Evolutionary conservation across 1,140 invertebrate genomes (phyloP), one percentile per base, ranked within the genome.

Genomic region (Trachymyrmex cornetzi): DNA sequence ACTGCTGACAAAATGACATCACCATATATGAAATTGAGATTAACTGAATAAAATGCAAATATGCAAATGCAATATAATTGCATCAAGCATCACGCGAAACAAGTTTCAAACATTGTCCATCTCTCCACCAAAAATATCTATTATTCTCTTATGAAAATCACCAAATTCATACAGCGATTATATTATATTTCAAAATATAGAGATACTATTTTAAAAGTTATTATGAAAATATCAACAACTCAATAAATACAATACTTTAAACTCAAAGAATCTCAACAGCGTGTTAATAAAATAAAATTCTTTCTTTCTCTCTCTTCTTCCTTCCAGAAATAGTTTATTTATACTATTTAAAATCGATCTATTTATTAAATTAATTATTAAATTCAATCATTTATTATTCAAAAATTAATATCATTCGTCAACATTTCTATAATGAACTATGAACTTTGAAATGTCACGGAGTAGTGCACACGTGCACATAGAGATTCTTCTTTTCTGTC

Each of bases 401-500:
- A 57, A 71, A 88, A 86, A 63, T 89, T 44, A 38, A 27, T 12
- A n/a, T 66, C 44, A 22, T 59, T 57, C 16, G 34, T 71, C 48
- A 30, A 11, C 67, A 67, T n/a, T 67, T 34, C 55, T 57, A n/a
- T 14, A 55, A n/a, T 77, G 72, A 81, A 81, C 80, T 44, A 79
- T 90, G 85, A 90, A 90, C 88, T 90, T 87, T 80, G 77, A 90
- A 90, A 89, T 87, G 88, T 90, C 79, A 85, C 66, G 44, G 74
- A 79, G 38, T 27, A 24, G 66, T 84, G 88, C 81, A 84, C 59
- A 80, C 79, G 77, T 87, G 86, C 16, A 71, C 44, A 57, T 71
- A 71, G 50, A 80, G 27, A 81, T 81, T 74, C 38, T 61, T 75
- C 69, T 88, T 85, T 90, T 59, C 81, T 55, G 19, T 74, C 80